Evolutionary conservation across 1,140 invertebrate species (phyloP).

Genomic region (Trypoxylus dichotomus): DNA sequence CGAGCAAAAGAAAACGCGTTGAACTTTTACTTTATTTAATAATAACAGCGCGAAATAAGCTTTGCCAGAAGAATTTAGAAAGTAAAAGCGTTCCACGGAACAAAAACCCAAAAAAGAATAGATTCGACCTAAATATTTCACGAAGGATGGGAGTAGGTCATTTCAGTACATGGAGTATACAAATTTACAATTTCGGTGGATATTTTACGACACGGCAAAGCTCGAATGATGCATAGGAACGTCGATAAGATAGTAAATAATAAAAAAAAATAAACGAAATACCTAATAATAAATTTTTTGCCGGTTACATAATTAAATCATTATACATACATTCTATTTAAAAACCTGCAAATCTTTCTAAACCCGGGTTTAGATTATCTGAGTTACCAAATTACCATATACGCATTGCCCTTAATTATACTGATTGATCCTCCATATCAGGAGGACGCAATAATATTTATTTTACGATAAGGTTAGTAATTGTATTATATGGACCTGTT

Average conservation of each 20-base stretch:
- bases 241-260: neutral
- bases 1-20: too few relatives aligned
- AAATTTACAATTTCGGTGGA: neutral
- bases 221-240: neutral
- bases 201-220: neutral
- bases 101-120: neutral
- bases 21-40: neutral
- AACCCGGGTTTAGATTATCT: too few relatives aligned
- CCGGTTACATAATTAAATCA: too few relatives aligned
- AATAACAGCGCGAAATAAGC: neutral
- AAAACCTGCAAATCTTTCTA: too few relatives aligned
- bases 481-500: neutral
- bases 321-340: too few relatives aligned
- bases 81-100: neutral
- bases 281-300: too few relatives aligned
- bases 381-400: too few relatives aligned
- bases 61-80: neutral
- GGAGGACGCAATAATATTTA: neutral
- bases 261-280: neutral
- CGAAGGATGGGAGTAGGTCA: neutral
- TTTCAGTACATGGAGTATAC: neutral
- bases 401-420: neutral
- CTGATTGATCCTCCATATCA: constrained; percentile 4
- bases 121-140: neutral
- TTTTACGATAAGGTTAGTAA: neutral